Base-by-base conservation (phyloP, 1,140 invertebrate species). In the Drosophila guanche region DNA sequence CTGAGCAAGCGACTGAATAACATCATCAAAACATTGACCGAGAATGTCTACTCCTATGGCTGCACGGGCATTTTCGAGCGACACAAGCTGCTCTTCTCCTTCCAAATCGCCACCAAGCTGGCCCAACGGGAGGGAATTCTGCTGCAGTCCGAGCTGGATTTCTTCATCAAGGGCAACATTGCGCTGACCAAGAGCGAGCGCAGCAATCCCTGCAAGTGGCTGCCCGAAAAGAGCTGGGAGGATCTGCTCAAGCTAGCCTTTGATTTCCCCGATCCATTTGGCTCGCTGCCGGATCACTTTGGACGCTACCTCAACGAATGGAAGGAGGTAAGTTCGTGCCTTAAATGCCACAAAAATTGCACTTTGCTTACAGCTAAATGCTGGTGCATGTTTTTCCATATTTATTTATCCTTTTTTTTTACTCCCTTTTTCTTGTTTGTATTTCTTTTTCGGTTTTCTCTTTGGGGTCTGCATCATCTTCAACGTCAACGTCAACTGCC, bases 41-140 rank as follows among this genome's bases (percentile, higher is more conserved):
- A 95, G 79, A 97, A 96, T 83, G 94, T 98, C 1, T 98, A 98
- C 78, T 95, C 96, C 79, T 98, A 97, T 79, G 97, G 96, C 1
- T 98, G 97, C 75, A 97, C 96, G 40, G 97, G 96, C 50, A 96
- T 98, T 62, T 98, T 98, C 89, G 96, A 98, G 90, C 94, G 95
- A 51, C 96, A 98, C 92, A 98, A 98, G 90, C 90, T 98, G 33
- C 92, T 98, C 10, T 98, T 95, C 90, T 97, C 97, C 0, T 97
- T 98, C 91, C 96, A 97, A 94, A 97, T 98, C 89, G 95, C 96
- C 48, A 94, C 95, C 2, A 97, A 96, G 89, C 91, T 98, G 56
- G 94, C 97, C 81, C 94, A 95, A 79, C 95, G 94, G 79, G 91
- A 93, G 22, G 93, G 92, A 0, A 76, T 92, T 8, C 90, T 98